phyloP scores from a whole-genome alignment of 2,888 invertebrate genomes.

The Heteropelma amictum region DNA sequence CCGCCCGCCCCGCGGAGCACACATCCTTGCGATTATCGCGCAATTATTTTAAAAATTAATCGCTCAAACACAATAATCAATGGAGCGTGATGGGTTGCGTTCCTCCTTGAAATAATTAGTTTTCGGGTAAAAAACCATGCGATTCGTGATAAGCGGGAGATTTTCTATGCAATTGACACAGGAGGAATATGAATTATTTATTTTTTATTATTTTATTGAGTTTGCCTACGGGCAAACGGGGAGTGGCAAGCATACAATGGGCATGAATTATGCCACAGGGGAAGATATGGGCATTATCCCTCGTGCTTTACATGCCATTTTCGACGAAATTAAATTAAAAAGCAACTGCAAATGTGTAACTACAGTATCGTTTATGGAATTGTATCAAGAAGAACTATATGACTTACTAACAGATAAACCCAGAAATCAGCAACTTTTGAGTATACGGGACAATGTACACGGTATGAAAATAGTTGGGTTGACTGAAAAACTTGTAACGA shows the following conservation, averaged over 20 bases:
- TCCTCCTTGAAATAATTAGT: too few species aligned
- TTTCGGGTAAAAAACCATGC: too few species aligned
- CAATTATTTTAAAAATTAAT: too few species aligned
- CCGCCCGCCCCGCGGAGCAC: too few species aligned
- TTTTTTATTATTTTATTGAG: too few species aligned
- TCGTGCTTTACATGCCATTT: constrained; percentile 90
- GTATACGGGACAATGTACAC: constrained; percentile 88
- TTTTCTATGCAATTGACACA: too few species aligned
- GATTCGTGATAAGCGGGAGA: too few species aligned
- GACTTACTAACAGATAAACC: constrained; percentile 87
- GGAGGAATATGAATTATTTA: too few species aligned
- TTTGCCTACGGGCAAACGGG: constrained; percentile 98
- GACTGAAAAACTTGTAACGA: constrained; percentile 82
- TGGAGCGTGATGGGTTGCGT: too few species aligned
- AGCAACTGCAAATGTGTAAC: constrained; percentile 83
- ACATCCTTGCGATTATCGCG: too few species aligned
- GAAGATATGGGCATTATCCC: constrained; percentile 90
- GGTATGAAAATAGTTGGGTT: constrained; percentile 79
- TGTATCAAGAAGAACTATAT: constrained; percentile 93
- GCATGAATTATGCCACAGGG: constrained; percentile 84
- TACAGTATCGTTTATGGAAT: constrained; percentile 90
- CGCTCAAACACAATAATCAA: too few species aligned
- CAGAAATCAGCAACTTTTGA: constrained; percentile 86
- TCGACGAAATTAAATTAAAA: constrained; percentile 81
- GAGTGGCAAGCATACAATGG: constrained; percentile 96